phyloP scores from a whole-genome alignment of 2,113 vertebrate species.

The Formicarius rufipectus region DNA sequence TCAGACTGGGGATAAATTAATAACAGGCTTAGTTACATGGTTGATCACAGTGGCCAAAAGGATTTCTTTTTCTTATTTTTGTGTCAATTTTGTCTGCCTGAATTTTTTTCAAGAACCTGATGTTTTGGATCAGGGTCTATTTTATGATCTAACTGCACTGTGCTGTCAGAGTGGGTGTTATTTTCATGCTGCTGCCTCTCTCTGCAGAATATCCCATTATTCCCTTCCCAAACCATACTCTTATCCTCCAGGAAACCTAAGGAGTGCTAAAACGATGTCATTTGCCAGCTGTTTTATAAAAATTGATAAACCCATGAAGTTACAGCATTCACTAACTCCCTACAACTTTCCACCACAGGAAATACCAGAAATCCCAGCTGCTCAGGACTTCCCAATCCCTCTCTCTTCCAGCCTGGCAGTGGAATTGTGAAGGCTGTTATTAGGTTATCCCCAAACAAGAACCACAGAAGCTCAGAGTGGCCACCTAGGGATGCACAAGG shows the following conservation, averaged over 20 bases:
- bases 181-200: neutral
- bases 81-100: neutral
- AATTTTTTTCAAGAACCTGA: neutral
- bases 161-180: neutral
- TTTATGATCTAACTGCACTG: neutral
- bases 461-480: conserved; percentile 6
- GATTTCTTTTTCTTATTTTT: neutral
- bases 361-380: neutral
- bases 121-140: neutral
- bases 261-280: neutral
- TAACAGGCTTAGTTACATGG: conserved; percentile 47
- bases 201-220: neutral
- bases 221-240: neutral
- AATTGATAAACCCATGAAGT: neutral
- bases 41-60: neutral
- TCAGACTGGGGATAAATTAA: conserved; percentile 77
- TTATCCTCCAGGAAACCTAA: neutral
- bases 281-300: neutral
- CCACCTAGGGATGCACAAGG: conserved; percentile 4
- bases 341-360: neutral
- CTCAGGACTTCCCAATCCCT: neutral
- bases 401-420: neutral
- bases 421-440: conserved; percentile 6
- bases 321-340: neutral
- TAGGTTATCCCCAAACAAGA: conserved; percentile 77